These are phyloP conservation scores for Archocentrus centrarchus DNA, from an alignment of 2,113 vertebrate genomes.

Conservation along the genomic window DNA sequence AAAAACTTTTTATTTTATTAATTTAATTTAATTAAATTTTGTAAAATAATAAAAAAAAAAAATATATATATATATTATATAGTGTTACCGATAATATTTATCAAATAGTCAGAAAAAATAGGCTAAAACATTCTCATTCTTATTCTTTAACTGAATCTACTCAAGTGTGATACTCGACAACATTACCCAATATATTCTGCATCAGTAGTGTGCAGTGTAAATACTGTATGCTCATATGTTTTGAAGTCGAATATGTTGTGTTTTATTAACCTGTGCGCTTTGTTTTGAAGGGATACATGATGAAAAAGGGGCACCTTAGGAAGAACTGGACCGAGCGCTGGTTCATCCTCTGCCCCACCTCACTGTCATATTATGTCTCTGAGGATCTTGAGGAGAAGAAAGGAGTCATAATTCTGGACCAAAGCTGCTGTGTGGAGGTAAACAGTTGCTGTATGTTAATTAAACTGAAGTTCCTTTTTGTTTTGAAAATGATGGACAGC, in stretches of 20 bases:
- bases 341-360: conserved; percentile 91
- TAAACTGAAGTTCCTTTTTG: neutral
- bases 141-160: too few relatives aligned
- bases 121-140: too few relatives aligned
- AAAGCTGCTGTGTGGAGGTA: conserved; percentile 93
- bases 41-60: too few relatives aligned
- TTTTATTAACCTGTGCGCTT: neutral
- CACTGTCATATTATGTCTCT: conserved; percentile 90
- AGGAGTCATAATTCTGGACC: conserved; percentile 89
- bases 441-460: neutral
- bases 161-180: too few relatives aligned
- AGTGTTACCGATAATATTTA: too few relatives aligned
- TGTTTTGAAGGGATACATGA: conserved; percentile 90
- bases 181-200: neutral
- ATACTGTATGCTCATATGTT: neutral
- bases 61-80: too few relatives aligned
- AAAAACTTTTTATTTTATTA: too few relatives aligned
- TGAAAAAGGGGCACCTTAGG: conserved; percentile 95
- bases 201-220: neutral
- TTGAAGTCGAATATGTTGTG: neutral
- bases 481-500: neutral
- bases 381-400: conserved; percentile 94
- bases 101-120: too few relatives aligned
- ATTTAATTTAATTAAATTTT: too few relatives aligned
- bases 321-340: conserved; percentile 98